phyloP scores from a whole-genome alignment of 2,113 vertebrate genomes.

The Paratilapia polleni region DNA sequence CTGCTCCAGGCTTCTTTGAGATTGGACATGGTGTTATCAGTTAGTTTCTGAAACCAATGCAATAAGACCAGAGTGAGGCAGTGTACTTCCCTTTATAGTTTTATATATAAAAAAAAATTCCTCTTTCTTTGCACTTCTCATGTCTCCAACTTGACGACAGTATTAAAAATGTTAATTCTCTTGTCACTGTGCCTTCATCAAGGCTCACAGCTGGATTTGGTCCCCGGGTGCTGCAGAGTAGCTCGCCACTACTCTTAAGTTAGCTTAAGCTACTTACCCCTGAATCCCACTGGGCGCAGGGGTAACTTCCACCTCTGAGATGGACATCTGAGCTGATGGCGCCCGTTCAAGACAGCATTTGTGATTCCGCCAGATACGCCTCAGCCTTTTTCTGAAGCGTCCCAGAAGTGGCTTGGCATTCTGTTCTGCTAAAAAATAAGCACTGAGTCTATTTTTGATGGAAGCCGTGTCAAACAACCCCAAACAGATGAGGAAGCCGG shows the following conservation, averaged over 20 bases:
- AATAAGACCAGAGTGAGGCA: neutral
- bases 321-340: neutral
- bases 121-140: no score
- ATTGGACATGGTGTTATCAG: neutral
- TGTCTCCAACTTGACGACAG: neutral
- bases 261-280: neutral
- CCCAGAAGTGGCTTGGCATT: rapidly evolving
- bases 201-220: no score
- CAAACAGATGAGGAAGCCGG: neutral
- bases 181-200: neutral
- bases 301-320: neutral
- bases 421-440: neutral
- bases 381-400: neutral
- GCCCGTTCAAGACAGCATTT: no score
- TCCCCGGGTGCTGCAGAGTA: neutral
- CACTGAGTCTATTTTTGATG: neutral
- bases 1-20: neutral
- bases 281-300: neutral
- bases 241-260: rapidly evolving
- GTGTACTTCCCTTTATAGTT: neutral
- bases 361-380: rapidly evolving
- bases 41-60: neutral
- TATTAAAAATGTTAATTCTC: neutral
- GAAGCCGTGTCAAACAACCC: neutral
- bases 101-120: no score